A percentile compares a stretch with the other conserved stretches of the same genome.
Evolutionary conservation across 2,113 vertebrate species (phyloP).

Genomic region (crab-eating macaque (Macaca fascicularis)): T2T-MFA8v1.1 NC_088384.1:32536001-32536500

Average conservation of each 20-base stretch:
- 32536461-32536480: neutral
- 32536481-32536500: accelerated
- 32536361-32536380: neutral
- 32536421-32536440: neutral
- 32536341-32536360: neutral
- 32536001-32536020: neutral
- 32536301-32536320: neutral
- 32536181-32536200: slow-evolving; percentile 81
- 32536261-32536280: neutral
- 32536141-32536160: slow-evolving; percentile 82
- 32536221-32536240: slow-evolving; percentile 22
- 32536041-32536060: neutral
- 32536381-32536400: neutral
- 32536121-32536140: neutral
- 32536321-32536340: accelerated
- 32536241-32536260: accelerated
- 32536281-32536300: neutral
- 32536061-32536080: accelerated
- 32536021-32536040: neutral
- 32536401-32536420: neutral
- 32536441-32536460: neutral
- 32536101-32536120: neutral
- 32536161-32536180: slow-evolving; percentile 70
- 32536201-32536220: slow-evolving; percentile 60
- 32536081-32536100: neutral